A percentile compares a stretch with the other conserved stretches of the same genome.
phyloP scores from a whole-genome alignment of 2,797 vertebrate species.

The Anguilla anguilla region DNA sequence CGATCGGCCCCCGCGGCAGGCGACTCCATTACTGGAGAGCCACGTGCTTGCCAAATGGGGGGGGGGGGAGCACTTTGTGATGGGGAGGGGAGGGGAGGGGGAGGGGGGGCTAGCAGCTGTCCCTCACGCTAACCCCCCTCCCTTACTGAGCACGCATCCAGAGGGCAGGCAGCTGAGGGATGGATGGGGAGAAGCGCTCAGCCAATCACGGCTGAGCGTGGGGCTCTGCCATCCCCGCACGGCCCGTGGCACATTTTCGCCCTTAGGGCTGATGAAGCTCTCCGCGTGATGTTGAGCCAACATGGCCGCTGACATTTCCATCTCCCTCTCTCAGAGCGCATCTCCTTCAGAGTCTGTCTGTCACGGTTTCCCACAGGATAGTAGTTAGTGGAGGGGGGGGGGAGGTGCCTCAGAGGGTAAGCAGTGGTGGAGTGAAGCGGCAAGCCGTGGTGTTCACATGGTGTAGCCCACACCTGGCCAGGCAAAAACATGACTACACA shows the following conservation, averaged over 20 bases:
- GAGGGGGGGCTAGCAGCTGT: background rate
- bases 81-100: background rate
- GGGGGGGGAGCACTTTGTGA: background rate
- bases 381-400: too few relatives aligned
- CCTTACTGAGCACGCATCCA: background rate
- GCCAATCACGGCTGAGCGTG: background rate
- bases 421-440: too few relatives aligned
- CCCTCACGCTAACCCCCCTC: background rate
- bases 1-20: background rate
- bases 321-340: background rate
- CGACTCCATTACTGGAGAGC: constrained; percentile 5
- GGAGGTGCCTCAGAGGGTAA: too few relatives aligned
- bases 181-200: background rate
- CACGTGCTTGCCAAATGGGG: background rate
- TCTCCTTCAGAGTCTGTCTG: background rate
- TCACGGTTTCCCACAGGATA: too few relatives aligned
- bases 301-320: background rate
- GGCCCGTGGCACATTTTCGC: background rate
- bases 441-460: too few relatives aligned
- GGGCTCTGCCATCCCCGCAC: background rate
- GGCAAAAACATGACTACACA: too few relatives aligned
- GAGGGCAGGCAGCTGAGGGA: background rate
- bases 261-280: background rate
- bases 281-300: background rate
- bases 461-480: too few relatives aligned